phyloP scores from a whole-genome alignment of 2,797 vertebrate species.

The Cottoperca gobio region DNA sequence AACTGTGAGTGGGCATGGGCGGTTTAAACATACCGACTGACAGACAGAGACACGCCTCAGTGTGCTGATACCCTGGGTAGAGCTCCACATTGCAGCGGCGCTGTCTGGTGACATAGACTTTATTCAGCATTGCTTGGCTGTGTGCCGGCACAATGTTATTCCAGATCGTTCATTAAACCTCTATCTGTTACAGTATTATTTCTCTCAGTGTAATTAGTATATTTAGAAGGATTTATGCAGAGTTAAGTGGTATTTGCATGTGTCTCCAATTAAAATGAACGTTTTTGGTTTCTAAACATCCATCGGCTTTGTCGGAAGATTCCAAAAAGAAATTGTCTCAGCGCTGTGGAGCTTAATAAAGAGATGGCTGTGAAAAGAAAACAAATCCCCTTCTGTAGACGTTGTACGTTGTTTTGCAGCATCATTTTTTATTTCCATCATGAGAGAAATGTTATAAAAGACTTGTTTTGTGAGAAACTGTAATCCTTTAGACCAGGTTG shows the following conservation, averaged over 20 bases:
- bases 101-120: constrained; percentile 44
- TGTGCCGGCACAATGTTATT: constrained; percentile 52
- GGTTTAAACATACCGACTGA: constrained; percentile 28
- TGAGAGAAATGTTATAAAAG: constrained; percentile 33
- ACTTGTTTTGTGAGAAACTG: constrained; percentile 55
- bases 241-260: constrained; percentile 62
- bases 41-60: constrained; percentile 32
- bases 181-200: constrained; percentile 38
- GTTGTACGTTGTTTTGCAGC: constrained; percentile 36
- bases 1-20: too few species aligned
- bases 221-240: constrained; percentile 59
- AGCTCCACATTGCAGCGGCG: constrained; percentile 19
- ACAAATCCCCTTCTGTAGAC: constrained; percentile 61
- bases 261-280: constrained; percentile 57
- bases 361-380: constrained; percentile 60
- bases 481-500: constrained; percentile 31
- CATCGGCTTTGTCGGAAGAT: constrained; percentile 63
- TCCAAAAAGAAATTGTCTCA: constrained; percentile 63
- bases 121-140: constrained; percentile 53
- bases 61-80: constrained; percentile 1
- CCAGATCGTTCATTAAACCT: constrained; percentile 47
- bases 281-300: constrained; percentile 67
- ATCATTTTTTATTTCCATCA: constrained; percentile 63
- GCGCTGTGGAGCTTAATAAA: constrained; percentile 49
- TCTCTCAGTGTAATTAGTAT: constrained; percentile 58